Evolutionary conservation across 2,888 invertebrate genomes (phyloP), one percentile per base, ranked within the genome.

Genomic region (Coecobrya sp.): DNA sequence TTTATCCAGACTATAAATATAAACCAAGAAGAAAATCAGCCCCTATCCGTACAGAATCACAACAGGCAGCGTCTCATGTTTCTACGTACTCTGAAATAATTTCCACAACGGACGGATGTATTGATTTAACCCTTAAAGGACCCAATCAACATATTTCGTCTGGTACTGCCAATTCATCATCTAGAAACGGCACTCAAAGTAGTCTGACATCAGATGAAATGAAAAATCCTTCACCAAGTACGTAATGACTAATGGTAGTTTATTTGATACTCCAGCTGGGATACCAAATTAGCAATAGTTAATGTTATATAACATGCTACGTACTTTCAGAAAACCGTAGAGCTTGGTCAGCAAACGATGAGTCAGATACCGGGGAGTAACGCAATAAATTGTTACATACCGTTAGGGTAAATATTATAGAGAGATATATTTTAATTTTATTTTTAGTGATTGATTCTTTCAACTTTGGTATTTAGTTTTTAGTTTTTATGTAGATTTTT

Each of bases 1-100:
- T 90, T 10, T 93, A 93, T 62, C 93, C 93, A 8, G 90, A 92
- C 49, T 93, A 93, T 30, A 93, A 93, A 81, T 93, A 93, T 27
- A 91, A 89, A 45, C 93, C 93, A 13, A 30, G 91, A 45, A 76
- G 89, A 52, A 91, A 91, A 49, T 91, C 91, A 7, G 91, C 91
- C 19, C 91, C 91, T 13, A 68, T 91, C n/a, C 36, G 87, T 30
- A 49, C 87, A 7, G 91, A 91, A n/a, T 79, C 90, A 7, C 91
- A 91, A 11, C 91, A 55, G 49, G 16, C 81, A 68, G 16, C 70
- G 16, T 86, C 91, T 16, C 68, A 86, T 13, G 73, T 81, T 13
- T 59, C 91, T 25, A 13, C 82, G 0, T 91, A 87, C 45, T 65
- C 82, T 0, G 91, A 91, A 11, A 91, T 91, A 0, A 49, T 91